These are phyloP conservation scores for Morelia viridis DNA, from an alignment of 2,797 vertebrate species.

Conservation along the genomic window DNA sequence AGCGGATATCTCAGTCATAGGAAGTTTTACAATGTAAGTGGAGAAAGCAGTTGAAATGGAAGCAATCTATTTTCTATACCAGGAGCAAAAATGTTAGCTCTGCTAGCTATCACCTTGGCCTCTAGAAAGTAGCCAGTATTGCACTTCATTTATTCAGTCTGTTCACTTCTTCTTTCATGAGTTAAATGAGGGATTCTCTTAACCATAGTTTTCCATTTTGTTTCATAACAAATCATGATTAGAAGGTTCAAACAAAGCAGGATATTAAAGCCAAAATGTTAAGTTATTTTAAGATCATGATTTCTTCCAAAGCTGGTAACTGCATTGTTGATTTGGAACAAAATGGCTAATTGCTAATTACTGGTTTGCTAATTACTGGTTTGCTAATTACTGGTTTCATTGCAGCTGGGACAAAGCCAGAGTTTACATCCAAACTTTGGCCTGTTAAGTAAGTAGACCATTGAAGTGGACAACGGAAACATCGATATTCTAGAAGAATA, in stretches of 20 bases:
- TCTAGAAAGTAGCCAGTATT: background rate
- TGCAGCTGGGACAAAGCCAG: background rate
- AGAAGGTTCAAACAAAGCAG: background rate
- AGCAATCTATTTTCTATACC: background rate
- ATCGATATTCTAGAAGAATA: background rate
- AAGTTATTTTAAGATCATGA: background rate
- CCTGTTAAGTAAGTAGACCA: background rate
- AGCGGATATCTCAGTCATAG: background rate
- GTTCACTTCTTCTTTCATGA: background rate
- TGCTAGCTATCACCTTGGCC: background rate
- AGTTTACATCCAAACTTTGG: background rate
- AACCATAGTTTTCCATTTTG: background rate
- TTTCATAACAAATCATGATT: background rate
- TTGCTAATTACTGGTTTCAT: conserved; percentile 8
- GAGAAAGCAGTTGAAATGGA: background rate
- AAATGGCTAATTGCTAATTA: background rate
- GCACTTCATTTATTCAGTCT: background rate
- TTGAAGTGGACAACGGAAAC: background rate
- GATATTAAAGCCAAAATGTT: background rate
- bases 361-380: background rate
- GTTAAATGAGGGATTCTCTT: background rate
- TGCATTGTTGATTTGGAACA: background rate
- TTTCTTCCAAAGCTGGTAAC: background rate
- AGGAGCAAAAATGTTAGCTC: background rate
- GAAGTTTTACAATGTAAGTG: background rate